Evolutionary conservation across 2,113 vertebrate genomes (phyloP).

Genomic region (Ranitomeya imitator): DNA sequence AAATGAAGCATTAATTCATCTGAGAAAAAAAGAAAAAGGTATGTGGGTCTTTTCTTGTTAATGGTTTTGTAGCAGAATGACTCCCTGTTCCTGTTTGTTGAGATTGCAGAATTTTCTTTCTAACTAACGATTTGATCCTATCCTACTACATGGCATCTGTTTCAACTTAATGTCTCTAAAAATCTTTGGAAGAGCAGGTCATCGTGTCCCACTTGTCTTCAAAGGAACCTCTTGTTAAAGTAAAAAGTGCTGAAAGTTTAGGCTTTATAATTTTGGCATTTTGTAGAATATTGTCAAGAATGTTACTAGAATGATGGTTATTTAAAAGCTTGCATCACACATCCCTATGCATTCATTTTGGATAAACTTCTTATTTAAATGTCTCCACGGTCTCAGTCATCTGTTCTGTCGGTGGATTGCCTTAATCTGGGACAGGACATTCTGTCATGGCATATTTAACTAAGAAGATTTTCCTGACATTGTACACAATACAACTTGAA

Average conservation of each 20-base stretch:
- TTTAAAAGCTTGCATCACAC: background rate
- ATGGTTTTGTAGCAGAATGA: conserved; percentile 17
- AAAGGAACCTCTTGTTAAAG: background rate
- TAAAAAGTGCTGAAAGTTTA: conserved; percentile 2
- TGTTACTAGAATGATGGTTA: conserved; percentile 4
- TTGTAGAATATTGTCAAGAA: conserved; percentile 12
- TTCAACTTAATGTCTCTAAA: background rate
- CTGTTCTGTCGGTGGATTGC: conserved; percentile 9
- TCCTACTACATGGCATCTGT: background rate
- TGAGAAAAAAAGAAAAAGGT: background rate
- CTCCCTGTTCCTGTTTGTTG: conserved; percentile 13
- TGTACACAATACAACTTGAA: background rate
- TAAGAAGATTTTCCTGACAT: conserved; percentile 10
- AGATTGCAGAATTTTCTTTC: background rate
- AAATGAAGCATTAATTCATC: background rate
- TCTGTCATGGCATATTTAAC: conserved; percentile 6
- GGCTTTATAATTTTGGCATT: background rate
- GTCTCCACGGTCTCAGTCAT: background rate
- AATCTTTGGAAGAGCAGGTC: conserved; percentile 7
- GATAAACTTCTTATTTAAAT: background rate
- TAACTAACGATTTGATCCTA: background rate
- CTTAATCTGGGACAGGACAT: conserved; percentile 6
- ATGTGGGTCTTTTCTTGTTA: background rate
- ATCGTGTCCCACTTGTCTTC: background rate
- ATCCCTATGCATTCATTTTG: background rate